These are phyloP conservation scores for Papilio gigon DNA, from an alignment of 2,888 invertebrate species.

Conservation along the genomic window DNA sequence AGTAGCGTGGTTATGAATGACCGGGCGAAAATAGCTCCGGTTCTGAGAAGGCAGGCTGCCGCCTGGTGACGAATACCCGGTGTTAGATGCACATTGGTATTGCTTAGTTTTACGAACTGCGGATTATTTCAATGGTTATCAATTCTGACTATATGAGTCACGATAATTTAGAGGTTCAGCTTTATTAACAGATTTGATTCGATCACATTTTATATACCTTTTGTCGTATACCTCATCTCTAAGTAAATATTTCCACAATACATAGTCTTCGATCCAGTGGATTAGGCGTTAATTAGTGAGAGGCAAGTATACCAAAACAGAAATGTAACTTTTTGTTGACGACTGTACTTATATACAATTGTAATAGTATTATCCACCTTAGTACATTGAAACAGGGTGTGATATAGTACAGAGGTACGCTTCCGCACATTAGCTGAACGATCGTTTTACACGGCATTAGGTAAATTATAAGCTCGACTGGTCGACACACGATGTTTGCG, in stretches of 20 bases:
- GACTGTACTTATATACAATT: neutral
- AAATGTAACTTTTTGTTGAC: conserved; percentile 13
- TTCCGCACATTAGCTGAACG: conserved; percentile 67
- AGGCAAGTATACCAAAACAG: neutral
- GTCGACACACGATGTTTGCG: conserved; percentile 76
- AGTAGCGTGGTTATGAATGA: conserved; percentile 37
- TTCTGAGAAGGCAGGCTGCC: conserved; percentile 25
- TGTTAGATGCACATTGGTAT: conserved; percentile 6
- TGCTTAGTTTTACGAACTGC: conserved; percentile 14
- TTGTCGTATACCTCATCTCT: too few relatives aligned
- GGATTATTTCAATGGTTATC: too few relatives aligned
- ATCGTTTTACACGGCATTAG: conserved; percentile 80
- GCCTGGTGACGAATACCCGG: conserved; percentile 1
- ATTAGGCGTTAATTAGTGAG: neutral
- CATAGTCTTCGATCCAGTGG: neutral
- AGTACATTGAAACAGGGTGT: neutral
- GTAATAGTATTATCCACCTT: neutral
- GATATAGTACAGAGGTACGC: conserved; percentile 24
- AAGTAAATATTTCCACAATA: too few relatives aligned
- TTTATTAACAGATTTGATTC: too few relatives aligned
- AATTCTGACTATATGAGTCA: too few relatives aligned
- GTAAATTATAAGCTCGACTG: conserved; percentile 81
- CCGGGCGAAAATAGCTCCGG: conserved; percentile 36
- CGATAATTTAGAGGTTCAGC: too few relatives aligned
- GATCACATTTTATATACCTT: too few relatives aligned